A percentile compares a stretch with the other conserved stretches of the same genome.
phyloP scores from a whole-genome alignment of 2,888 invertebrate species.

The Polydrusus tereticollis region DNA sequence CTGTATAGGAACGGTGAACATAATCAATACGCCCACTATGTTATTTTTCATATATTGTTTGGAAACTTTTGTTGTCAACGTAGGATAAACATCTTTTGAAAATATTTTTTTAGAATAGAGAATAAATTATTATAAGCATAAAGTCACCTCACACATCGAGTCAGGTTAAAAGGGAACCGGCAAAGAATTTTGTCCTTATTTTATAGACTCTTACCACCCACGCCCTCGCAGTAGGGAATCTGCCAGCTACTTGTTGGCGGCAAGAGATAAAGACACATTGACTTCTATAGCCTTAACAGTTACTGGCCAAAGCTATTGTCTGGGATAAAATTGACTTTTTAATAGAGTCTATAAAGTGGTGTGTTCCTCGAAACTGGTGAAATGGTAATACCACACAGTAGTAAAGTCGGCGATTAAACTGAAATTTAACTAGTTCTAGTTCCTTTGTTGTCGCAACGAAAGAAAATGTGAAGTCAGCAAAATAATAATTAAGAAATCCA shows the following conservation, averaged over 20 bases:
- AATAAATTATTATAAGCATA: constrained; percentile 23
- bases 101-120: constrained; percentile 14
- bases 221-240: constrained; percentile 39
- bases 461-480: no score
- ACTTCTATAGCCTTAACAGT: constrained; percentile 28
- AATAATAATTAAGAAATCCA: no score
- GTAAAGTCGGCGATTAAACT: not conserved
- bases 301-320: constrained; percentile 12
- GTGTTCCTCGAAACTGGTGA: constrained; percentile 18
- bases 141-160: constrained; percentile 37
- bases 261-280: constrained; percentile 26
- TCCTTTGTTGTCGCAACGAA: no score
- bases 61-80: constrained; percentile 19
- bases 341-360: constrained; percentile 24
- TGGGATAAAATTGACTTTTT: constrained; percentile 34
- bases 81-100: constrained; percentile 10
- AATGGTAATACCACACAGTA: constrained; percentile 1
- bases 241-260: constrained; percentile 39
- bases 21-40: constrained; percentile 23
- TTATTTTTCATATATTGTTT: constrained; percentile 17
- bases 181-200: constrained; percentile 36
- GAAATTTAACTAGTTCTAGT: not conserved
- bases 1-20: no score
- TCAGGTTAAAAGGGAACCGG: constrained; percentile 13
- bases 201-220: constrained; percentile 41